Evolutionary conservation across 2,113 vertebrate species (phyloP), one percentile per base, ranked within the genome.

Genomic region (Dipodomys ordii): DNA sequence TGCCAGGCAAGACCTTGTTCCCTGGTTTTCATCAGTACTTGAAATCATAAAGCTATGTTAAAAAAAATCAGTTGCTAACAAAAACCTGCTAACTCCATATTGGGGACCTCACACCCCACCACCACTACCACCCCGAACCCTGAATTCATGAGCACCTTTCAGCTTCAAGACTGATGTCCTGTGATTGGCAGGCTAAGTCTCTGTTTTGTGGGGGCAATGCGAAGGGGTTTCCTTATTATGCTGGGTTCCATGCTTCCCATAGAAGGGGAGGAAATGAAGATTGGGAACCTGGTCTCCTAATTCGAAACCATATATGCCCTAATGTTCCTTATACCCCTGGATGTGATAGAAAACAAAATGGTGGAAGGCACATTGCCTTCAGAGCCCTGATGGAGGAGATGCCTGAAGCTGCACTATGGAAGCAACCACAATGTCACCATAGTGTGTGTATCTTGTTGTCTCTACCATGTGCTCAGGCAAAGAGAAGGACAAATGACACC

Each of bases 1-100:
- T 81, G 68, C 46, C 64, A 84, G 77, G 57, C 87, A 85, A 85
- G 91, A 87, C 39, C 83, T 90, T 79, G 91, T 95, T 92, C 91
- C 77, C 64, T 53, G 27, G 86, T 87, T 95, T 87, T 73, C 84
- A 93, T 87, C 22, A 28, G 88, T 65, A 89, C 83, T 93, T 88
- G 83, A 94, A 86, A 94, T 96, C 83, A 88, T 64, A 93, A 91
- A 94, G 92, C 82, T 9, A 13, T 80, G 62, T 92, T 78, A 72
- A 84, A 72, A 82, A 64, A 53, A 15, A 91, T 27, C 57, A 49
- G 4, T 94, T 93, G 69, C 62, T 88, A 94, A 92, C 83, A 30
- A 68, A 78, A 60, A 60, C 22, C 60, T 30, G 27, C 92, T 80
- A 71, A 67, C 44, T 49, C 44, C 65, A 77, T 72, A 23, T 71